Percentiles rank a stretch among this genome's conserved stretches.
Evolutionary conservation across 2,113 vertebrate species (phyloP).

Genomic region (Myotis brandtii): DNA sequence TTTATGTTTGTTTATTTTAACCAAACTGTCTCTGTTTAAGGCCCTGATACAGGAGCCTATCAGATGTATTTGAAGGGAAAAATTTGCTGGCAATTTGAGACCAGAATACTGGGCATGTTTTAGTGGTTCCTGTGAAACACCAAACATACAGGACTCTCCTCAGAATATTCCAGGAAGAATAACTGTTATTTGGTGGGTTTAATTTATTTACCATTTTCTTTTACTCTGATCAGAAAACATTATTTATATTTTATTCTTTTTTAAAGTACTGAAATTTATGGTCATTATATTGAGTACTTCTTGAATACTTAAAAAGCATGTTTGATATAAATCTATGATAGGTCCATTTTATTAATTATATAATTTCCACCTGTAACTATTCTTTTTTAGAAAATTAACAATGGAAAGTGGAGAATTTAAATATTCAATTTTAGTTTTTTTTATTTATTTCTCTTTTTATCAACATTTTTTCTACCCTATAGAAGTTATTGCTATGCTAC

Average conservation of each 20-base stretch:
- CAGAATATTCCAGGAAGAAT: neutral
- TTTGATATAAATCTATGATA: neutral
- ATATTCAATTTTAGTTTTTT: neutral
- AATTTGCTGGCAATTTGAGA: neutral
- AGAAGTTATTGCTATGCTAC: neutral
- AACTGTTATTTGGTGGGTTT: neutral
- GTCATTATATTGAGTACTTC: neutral
- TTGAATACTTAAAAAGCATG: neutral
- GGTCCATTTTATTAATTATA: neutral
- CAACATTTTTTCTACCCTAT: neutral
- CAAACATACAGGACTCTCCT: neutral
- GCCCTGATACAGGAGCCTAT: neutral
- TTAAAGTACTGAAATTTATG: neutral
- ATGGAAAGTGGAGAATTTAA: neutral
- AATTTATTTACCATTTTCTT: neutral
- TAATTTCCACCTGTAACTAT: neutral
- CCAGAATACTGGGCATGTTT: neutral
- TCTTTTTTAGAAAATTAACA: neutral
- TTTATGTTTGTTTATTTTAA: neutral
- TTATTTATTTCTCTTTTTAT: neutral
- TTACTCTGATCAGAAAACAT: neutral
- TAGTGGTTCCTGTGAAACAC: neutral
- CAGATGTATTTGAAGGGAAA: neutral
- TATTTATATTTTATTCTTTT: neutral
- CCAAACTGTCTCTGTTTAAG: neutral